phyloP scores from a whole-genome alignment of 2,113 vertebrate genomes.

The Eubucco bourcierii region DNA sequence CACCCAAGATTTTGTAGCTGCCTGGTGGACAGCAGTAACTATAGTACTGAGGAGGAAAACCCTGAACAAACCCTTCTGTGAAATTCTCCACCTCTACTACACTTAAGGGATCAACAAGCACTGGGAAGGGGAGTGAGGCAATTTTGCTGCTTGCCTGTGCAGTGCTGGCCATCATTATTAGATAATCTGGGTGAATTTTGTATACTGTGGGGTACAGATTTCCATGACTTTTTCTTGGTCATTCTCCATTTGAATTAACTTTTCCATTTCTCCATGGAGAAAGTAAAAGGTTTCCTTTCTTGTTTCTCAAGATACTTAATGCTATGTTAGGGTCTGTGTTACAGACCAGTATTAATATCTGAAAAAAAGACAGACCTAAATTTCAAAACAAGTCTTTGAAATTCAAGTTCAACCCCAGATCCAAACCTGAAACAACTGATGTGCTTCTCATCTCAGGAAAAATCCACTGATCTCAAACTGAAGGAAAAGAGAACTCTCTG shows the following conservation, averaged over 20 bases:
- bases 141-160: neutral
- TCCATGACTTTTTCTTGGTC: neutral
- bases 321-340: neutral
- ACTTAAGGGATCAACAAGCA: neutral
- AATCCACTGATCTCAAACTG: neutral
- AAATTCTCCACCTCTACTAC: neutral
- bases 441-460: neutral
- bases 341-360: neutral
- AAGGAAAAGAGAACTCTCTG: neutral
- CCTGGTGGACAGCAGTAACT: neutral
- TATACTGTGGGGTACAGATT: neutral
- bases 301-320: neutral
- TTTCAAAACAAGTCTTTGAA: neutral
- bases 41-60: no score
- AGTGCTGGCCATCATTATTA: neutral
- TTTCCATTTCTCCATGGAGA: neutral
- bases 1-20: neutral
- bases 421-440: neutral
- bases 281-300: neutral
- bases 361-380: neutral
- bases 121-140: fast-evolving
- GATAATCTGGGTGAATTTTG: neutral
- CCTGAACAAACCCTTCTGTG: neutral
- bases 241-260: neutral
- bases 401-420: neutral